phyloP scores from a whole-genome alignment of 1,140 invertebrate species.

The Macrobrachium rosenbergii region DNA sequence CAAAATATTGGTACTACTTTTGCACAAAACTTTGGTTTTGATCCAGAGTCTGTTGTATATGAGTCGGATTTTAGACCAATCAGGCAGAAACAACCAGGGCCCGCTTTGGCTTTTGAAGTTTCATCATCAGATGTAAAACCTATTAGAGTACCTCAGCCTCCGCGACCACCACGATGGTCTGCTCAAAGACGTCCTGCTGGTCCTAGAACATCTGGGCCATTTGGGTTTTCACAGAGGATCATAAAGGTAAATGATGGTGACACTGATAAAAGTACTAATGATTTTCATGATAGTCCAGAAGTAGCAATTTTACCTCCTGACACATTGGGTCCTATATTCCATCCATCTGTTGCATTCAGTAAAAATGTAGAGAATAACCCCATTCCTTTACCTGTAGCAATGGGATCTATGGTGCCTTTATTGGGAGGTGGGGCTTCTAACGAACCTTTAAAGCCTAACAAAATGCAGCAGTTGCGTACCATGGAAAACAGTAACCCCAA shows the following conservation, averaged over 20 bases:
- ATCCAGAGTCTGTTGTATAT: conserved; percentile 83
- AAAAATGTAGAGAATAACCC: conserved; percentile 32
- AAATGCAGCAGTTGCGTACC: background rate
- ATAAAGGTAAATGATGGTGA: conserved; percentile 71
- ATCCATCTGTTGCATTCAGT: conserved; percentile 33
- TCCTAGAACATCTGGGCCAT: conserved; percentile 30
- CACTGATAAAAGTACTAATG: conserved; percentile 2
- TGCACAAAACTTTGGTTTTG: conserved; percentile 77
- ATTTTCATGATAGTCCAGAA: background rate
- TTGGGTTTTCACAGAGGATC: conserved; percentile 46
- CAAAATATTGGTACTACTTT: background rate
- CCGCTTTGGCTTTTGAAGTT: conserved; percentile 56
- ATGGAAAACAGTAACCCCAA: background rate
- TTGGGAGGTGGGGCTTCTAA: conserved; percentile 58
- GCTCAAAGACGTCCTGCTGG: background rate
- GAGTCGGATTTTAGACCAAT: conserved; percentile 88
- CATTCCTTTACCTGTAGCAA: conserved; percentile 40
- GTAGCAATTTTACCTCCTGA: background rate
- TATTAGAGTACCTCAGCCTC: conserved; percentile 12
- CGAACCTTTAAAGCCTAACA: conserved; percentile 42
- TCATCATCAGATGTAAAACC: conserved; percentile 42
- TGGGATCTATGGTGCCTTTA: conserved; percentile 31
- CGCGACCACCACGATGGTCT: background rate
- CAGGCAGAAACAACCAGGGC: conserved; percentile 62
- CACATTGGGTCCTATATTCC: conserved; percentile 32